Conservation (phyloP, 1,140 invertebrate species). For the Rhyzopertha dominica region DNA sequence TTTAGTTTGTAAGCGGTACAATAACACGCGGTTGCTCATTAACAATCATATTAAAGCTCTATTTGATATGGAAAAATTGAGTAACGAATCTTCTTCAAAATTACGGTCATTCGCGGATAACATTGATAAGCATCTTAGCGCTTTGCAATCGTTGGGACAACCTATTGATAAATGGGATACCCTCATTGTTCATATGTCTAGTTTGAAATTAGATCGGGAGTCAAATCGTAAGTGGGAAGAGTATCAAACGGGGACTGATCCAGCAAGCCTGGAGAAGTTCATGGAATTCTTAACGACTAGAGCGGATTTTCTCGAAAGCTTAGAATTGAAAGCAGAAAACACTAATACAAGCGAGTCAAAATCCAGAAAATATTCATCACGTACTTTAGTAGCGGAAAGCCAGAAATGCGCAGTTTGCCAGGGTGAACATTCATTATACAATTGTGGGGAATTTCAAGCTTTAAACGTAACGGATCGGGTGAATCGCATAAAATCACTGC, state of each 20-base stretch:
- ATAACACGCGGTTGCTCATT: constrained; percentile 30
- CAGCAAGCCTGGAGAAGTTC: too few relatives aligned
- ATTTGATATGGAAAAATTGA: constrained; percentile 21
- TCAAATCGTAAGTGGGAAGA: constrained; percentile 25
- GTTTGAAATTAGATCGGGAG: constrained; percentile 20
- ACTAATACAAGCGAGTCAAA: too few relatives aligned
- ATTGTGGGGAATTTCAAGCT: too few relatives aligned
- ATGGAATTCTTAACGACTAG: too few relatives aligned
- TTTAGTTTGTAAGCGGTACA: constrained; percentile 29
- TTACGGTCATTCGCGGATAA: constrained; percentile 18
- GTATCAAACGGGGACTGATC: background rate
- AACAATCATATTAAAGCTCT: constrained; percentile 30
- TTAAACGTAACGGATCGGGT: too few relatives aligned
- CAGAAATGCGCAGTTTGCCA: too few relatives aligned
- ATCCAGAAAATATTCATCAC: too few relatives aligned
- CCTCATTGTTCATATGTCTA: constrained; percentile 21
- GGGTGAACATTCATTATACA: too few relatives aligned
- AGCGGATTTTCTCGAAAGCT: too few relatives aligned
- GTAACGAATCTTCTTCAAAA: constrained; percentile 19
- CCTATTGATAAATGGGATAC: constrained; percentile 24
- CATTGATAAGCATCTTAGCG: constrained; percentile 20
- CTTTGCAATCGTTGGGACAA: constrained; percentile 19
- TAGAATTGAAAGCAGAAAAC: too few relatives aligned
- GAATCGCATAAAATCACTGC: too few relatives aligned
- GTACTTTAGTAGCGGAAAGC: too few relatives aligned